Base-by-base conservation (phyloP, 1,140 invertebrate genomes). In the Galleria mellonella region DNA sequence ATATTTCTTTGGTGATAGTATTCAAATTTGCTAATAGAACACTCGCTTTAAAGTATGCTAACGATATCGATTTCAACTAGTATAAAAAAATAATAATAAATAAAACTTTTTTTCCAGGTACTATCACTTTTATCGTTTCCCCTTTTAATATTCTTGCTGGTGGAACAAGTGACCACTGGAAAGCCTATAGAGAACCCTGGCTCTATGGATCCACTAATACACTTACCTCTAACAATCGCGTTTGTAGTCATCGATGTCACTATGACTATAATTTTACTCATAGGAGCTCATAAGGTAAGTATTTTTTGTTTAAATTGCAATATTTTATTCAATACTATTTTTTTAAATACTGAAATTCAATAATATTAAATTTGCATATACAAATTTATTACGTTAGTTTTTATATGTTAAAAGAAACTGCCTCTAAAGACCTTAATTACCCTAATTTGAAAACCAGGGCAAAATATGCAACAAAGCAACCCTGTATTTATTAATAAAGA, bases 241-340 rank as follows among this genome's bases (percentile, higher is more conserved):
- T 62, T 62, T 10, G 51, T 56, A 2, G 5, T 57, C 0, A 32
- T 62, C 8, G 67, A 76, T 9, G 53, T 73, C 6, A n/a, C 55
- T 5, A 53, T 70, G 42, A 69, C 55, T 5, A 54, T 63, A 2
- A 32, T 72, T 0, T 37, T 76, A 9, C 44, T 76, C 1, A 27
- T 73, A 36, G 64, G 65, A 23, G 57, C 55, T 41, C 68, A 74
- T 50, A 63, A 60, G 64, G 72, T 59, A 47, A 27, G 2, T 39
- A 14, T 28, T 30, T 11, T n/a, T 17, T 32, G 32, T 17, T 4
- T 12, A 27, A 9, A 12, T 7, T 9, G 5, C 17, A n/a, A 32
- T 33, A 10, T 30, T 28, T 42, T 13, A 35, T 17, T 10, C 2
- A 36, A 38, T 23, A 23, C 9, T 42, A 32, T 9, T 17, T 10